These are phyloP conservation scores for Diachrysia chrysitis DNA, from an alignment of 2,888 invertebrate genomes.

Conservation along the genomic window DNA sequence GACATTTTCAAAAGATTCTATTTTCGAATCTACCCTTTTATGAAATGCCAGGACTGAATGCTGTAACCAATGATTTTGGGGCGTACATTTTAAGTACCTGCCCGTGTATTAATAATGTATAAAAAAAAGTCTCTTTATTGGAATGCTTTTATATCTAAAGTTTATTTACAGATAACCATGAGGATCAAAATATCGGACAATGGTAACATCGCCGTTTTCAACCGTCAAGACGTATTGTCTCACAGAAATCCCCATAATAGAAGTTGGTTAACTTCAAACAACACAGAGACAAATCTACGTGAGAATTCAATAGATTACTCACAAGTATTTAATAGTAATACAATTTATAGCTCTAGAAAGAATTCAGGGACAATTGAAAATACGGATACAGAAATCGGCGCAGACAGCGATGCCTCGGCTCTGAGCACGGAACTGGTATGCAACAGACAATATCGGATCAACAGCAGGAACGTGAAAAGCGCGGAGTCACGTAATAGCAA, in stretches of 20 bases:
- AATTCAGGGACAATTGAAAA: constrained; percentile 65
- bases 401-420: constrained; percentile 54
- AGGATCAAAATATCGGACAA: constrained; percentile 78
- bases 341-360: constrained; percentile 62
- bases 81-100: not conserved
- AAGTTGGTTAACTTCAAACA: constrained; percentile 67
- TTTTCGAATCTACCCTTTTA: not conserved
- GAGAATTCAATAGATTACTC: constrained; percentile 66
- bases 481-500: constrained; percentile 58
- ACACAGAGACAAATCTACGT: constrained; percentile 59
- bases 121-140: not conserved
- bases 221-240: constrained; percentile 63
- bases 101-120: not conserved
- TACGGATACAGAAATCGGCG: constrained; percentile 50
- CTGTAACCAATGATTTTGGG: constrained; percentile 3
- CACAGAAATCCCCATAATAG: constrained; percentile 64
- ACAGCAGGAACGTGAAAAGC: constrained; percentile 68
- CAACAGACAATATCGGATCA: constrained; percentile 80
- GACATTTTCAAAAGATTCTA: constrained; percentile 3
- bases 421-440: constrained; percentile 72
- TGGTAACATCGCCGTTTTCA: constrained; percentile 74
- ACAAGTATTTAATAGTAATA: constrained; percentile 67
- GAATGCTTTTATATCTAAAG: not conserved
- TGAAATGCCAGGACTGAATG: not conserved
- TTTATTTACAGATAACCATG: constrained; percentile 80